Percentiles rank a stretch among this genome's conserved stretches.
These are phyloP conservation scores for Mycetomoellerius zeteki DNA, from an alignment of 1,140 invertebrate genomes.

Conservation along the genomic window DNA sequence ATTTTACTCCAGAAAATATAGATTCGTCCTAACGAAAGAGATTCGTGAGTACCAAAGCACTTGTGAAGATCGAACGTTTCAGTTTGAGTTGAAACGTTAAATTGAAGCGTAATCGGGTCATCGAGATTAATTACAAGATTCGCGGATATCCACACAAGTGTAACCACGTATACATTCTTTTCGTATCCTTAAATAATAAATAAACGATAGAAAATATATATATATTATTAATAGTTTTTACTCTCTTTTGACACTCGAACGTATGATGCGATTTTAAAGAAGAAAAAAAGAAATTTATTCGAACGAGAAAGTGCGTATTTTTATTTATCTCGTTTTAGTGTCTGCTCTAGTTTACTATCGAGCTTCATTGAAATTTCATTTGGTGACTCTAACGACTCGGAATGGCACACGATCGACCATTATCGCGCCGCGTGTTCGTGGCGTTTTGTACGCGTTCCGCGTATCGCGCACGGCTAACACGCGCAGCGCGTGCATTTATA, in stretches of 20 bases:
- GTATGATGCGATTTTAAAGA: no score
- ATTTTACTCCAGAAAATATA: not conserved
- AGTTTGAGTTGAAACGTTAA: no score
- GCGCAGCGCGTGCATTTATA: slow-evolving; percentile 48
- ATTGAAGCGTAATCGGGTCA: not conserved
- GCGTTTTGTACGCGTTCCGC: slow-evolving; percentile 14
- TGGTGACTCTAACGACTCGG: slow-evolving; percentile 20
- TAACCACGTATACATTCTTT: not conserved
- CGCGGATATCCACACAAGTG: not conserved
- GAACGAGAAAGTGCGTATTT: not conserved
- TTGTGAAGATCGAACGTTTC: not conserved
- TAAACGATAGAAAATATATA: not conserved
- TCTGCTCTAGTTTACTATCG: not conserved
- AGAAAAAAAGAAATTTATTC: not conserved
- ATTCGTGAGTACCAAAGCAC: not conserved
- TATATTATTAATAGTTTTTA: not conserved
- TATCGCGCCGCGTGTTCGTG: not conserved
- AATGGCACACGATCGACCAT: slow-evolving; percentile 37
- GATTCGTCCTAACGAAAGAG: not conserved
- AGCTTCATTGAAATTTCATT: slow-evolving; percentile 43
- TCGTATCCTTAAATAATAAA: not conserved
- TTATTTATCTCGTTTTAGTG: not conserved
- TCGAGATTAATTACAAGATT: not conserved
- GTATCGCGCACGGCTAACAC: not conserved
- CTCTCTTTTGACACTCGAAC: not conserved